Percentiles rank a stretch among this genome's conserved stretches.
phyloP scores from a whole-genome alignment of 2,797 vertebrate species.

The Brotula barbata region DNA sequence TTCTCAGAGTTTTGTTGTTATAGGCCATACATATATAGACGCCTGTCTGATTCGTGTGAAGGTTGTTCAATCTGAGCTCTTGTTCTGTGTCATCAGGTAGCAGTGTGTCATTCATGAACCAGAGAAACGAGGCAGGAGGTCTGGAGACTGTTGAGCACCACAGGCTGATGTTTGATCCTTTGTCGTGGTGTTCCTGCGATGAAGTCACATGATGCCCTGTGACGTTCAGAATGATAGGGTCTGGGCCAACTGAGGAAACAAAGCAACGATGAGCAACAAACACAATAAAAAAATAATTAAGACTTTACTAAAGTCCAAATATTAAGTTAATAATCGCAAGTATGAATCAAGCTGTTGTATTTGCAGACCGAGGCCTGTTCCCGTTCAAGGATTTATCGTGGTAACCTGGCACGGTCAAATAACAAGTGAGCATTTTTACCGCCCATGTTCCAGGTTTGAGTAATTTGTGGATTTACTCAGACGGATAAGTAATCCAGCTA shows the following conservation, averaged over 20 bases:
- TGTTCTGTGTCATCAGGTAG: not conserved
- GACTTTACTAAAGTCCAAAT: too few relatives aligned
- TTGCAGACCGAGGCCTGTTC: not conserved
- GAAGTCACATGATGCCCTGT: too few relatives aligned
- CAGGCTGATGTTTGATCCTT: slow-evolving; percentile 36
- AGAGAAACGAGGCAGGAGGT: slow-evolving; percentile 34
- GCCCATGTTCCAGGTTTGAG: too few relatives aligned
- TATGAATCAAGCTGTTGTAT: not conserved
- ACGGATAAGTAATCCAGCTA: too few relatives aligned
- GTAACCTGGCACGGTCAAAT: too few relatives aligned
- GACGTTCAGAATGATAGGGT: slow-evolving; percentile 10
- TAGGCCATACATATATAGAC: slow-evolving; percentile 44
- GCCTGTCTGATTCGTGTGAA: slow-evolving; percentile 38
- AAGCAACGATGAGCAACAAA: not conserved
- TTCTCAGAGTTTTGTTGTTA: slow-evolving; percentile 40
- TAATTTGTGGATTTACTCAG: too few relatives aligned
- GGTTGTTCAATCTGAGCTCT: slow-evolving; percentile 30
- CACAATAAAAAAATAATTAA: too few relatives aligned
- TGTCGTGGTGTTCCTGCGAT: not conserved
- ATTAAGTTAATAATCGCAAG: too few relatives aligned
- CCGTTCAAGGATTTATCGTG: too few relatives aligned
- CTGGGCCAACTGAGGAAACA: slow-evolving; percentile 46
- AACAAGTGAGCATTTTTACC: too few relatives aligned
- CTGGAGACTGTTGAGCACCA: slow-evolving; percentile 44
- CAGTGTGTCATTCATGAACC: slow-evolving; percentile 36